Base-by-base conservation (phyloP, 1,140 invertebrate genomes). In the Meloidogyne exigua region DNA sequence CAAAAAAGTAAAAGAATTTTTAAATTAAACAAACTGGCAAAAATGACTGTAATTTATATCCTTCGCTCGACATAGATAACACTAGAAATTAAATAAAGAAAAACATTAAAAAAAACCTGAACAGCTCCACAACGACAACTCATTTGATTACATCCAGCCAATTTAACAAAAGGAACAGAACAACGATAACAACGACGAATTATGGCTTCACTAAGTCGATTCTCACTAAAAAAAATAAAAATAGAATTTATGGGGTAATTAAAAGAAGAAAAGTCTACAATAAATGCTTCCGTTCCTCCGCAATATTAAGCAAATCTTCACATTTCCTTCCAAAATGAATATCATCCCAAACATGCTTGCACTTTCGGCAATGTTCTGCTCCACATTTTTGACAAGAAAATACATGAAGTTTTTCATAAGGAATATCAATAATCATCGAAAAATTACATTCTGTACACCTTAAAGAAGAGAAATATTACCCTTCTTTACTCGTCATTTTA, bases 131-230 rank as follows among this genome's bases (percentile, higher is more conserved):
- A 92, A 0, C 85, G 63, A 87, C 92, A 92, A 1, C 88, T 90
- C 89, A 92, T 92, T 84, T 91, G 91, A 80, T 92, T 92, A 81
- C 92, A 92, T 3, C 92, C 92, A 74, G 89, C 89, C 72, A 90
- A 88, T 86, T 92, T 92, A 76, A 91, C 89, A 81, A 91, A 92
- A 23, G 89, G 88, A 39, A 88, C 88, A 18, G 89, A 88, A 83
- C 92, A 92, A 0, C 88, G 89, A 49, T 89, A 90, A 87, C 91
- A 92, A 68, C 88, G 90, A 62, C 91, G 76, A 26, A 81, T 79
- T 42, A 81, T 57, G 18, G 80, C 76, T 66, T 81, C 79, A 69
- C 49, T 79, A 11, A 81, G 39, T 26, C 76, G 57, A 32, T 81
- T 73, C 21, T 78, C 79, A 18, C 88, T 88, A 71, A 79, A 88